Evolutionary conservation across 2,113 vertebrate genomes (phyloP).

Genomic region (Clarias batrachus): DNA sequence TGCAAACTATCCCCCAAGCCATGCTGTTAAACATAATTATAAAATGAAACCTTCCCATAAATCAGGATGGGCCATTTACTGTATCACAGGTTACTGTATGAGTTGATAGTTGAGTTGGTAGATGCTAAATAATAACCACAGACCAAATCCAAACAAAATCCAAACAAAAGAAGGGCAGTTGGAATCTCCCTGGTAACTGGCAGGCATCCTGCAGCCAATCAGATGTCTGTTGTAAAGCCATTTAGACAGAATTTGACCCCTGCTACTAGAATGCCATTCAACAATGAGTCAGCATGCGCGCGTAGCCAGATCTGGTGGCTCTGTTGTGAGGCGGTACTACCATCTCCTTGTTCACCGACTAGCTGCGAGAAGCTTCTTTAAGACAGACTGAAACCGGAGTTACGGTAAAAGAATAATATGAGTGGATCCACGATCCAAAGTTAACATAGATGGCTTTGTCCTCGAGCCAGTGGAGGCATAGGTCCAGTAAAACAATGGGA

Average conservation of each 20-base stretch:
- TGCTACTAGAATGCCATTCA: constrained; percentile 50
- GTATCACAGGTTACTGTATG: not conserved
- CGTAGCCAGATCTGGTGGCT: constrained; percentile 9
- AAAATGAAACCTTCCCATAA: not conserved
- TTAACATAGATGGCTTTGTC: constrained; percentile 47
- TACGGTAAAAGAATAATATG: constrained; percentile 43
- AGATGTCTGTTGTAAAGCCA: constrained; percentile 27
- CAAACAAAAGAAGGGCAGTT: not conserved
- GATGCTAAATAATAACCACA: too few relatives aligned
- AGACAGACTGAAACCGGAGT: constrained; percentile 39
- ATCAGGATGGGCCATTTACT: not conserved
- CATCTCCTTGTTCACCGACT: constrained; percentile 56
- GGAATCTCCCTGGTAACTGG: constrained; percentile 45
- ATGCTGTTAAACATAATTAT: not conserved
- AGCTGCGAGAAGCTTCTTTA: constrained; percentile 37
- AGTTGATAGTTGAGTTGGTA: not conserved
- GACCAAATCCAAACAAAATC: not conserved
- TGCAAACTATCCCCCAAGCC: not conserved
- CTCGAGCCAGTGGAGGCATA: constrained; percentile 35
- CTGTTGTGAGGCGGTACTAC: constrained; percentile 37
- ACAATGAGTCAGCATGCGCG: constrained; percentile 48
- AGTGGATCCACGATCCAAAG: constrained; percentile 42
- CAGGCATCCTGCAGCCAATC: constrained; percentile 40
- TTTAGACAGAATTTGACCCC: constrained; percentile 46
- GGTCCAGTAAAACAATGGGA: constrained; percentile 16